A percentile compares a stretch with the other conserved stretches of the same genome.
Conservation (phyloP, 2,797 vertebrate species). For the Microcaecilia unicolor region DNA sequence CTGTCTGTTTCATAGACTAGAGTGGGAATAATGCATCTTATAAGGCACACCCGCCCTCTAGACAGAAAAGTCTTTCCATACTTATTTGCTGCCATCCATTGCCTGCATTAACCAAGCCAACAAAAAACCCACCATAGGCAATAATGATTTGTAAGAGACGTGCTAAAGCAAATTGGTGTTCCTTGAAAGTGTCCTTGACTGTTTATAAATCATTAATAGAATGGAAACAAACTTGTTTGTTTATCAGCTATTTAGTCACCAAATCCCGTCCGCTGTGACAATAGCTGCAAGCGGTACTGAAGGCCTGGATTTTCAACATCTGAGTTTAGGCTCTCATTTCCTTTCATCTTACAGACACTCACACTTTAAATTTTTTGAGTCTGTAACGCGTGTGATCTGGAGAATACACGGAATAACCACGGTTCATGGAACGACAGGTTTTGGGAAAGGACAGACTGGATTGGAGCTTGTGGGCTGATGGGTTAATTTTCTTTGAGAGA, state of each 20-base stretch:
- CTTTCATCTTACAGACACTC: too few species aligned
- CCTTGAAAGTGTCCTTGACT: conserved; percentile 15
- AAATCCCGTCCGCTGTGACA: conserved; percentile 2
- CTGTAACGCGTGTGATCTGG: too few species aligned
- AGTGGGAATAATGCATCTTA: too few species aligned
- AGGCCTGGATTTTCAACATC: conserved; percentile 10
- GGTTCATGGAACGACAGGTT: too few species aligned
- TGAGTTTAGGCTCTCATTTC: too few species aligned
- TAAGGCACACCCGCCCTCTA: not conserved
- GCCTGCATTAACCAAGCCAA: not conserved
- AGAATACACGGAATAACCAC: too few species aligned
- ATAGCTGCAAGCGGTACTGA: not conserved
- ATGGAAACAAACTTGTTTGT: conserved; percentile 10
- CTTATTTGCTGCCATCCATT: conserved; percentile 3
- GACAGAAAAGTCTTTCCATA: conserved; percentile 6
- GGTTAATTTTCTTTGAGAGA: too few species aligned
- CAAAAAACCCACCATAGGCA: not conserved
- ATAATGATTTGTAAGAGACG: conserved; percentile 1
- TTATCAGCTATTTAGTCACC: not conserved
- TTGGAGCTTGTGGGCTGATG: too few species aligned
- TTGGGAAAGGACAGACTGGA: too few species aligned
- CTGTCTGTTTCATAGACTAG: too few species aligned
- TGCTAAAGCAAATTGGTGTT: conserved; percentile 11
- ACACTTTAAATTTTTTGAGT: too few species aligned
- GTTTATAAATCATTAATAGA: conserved; percentile 25